Conservation (phyloP, 2,797 vertebrate species). For the Xenops minutus region DNA sequence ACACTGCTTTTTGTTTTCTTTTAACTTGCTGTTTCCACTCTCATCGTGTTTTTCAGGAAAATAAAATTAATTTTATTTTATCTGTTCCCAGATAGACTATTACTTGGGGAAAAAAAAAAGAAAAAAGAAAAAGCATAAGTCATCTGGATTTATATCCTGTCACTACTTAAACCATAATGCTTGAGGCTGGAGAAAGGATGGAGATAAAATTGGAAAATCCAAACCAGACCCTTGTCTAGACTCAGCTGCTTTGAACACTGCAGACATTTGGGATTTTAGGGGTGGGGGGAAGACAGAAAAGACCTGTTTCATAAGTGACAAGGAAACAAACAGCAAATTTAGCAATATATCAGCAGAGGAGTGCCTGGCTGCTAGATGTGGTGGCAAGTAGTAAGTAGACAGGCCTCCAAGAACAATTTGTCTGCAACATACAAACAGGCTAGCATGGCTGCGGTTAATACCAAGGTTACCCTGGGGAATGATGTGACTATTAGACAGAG, state of each 20-base stretch:
- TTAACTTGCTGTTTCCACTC: not conserved
- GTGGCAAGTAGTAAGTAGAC: not conserved
- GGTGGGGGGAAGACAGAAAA: not conserved
- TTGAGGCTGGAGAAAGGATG: not conserved
- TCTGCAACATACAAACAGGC: not conserved
- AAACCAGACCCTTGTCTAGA: not conserved
- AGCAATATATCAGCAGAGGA: not conserved
- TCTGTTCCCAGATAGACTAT: not conserved
- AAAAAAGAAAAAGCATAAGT: not conserved
- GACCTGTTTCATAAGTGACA: not conserved
- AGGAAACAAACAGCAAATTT: not conserved
- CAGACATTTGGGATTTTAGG: not conserved
- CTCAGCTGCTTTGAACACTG: not conserved
- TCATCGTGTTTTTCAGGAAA: not conserved
- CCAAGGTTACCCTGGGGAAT: not conserved
- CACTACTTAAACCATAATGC: not conserved
- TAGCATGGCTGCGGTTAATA: not conserved
- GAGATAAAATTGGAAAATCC: constrained; percentile 19
- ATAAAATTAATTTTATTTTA: constrained; percentile 12
- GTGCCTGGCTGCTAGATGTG: not conserved
- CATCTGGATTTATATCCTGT: constrained; percentile 2
- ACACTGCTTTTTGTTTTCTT: not conserved
- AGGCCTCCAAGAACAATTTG: not conserved
- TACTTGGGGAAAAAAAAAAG: not conserved
- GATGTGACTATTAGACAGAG: not conserved